Evolutionary conservation across 2,888 invertebrate species (phyloP).

Genomic region (Polymixis flavicincta): DNA sequence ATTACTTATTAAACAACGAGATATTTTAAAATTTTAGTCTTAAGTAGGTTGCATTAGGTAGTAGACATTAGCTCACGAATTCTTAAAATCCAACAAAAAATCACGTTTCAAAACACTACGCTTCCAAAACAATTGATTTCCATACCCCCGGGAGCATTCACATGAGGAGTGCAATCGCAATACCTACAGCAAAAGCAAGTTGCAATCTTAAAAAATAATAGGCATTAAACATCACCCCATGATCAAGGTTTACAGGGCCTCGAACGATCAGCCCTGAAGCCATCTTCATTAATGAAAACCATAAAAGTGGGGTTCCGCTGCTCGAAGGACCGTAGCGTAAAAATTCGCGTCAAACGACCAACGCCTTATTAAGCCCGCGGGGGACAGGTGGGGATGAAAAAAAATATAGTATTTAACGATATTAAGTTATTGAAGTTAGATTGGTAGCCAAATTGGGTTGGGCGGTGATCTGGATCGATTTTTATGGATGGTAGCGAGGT

Average conservation of each 20-base stretch:
- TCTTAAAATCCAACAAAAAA: not conserved
- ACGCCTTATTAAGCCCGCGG: constrained; percentile 85
- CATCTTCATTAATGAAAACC: constrained; percentile 88
- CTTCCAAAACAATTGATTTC: constrained; percentile 56
- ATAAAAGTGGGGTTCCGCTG: constrained; percentile 81
- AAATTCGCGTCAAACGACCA: constrained; percentile 83
- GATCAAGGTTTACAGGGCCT: constrained; percentile 80
- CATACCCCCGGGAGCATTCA: constrained; percentile 40
- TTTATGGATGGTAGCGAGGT: constrained; percentile 16
- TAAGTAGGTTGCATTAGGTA: no score
- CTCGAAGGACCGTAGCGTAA: constrained; percentile 67
- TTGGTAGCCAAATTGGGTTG: constrained; percentile 69
- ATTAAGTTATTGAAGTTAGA: constrained; percentile 79
- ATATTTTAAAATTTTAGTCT: not conserved
- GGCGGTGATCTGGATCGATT: constrained; percentile 46
- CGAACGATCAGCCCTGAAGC: constrained; percentile 87
- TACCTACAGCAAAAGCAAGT: constrained; percentile 65
- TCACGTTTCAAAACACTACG: constrained; percentile 16
- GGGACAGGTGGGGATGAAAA: constrained; percentile 77
- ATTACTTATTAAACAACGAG: not conserved
- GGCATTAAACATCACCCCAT: constrained; percentile 82
- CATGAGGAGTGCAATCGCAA: constrained; percentile 51
- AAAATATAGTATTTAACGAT: constrained; percentile 82
- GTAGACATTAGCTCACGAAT: not conserved
- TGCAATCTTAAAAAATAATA: constrained; percentile 78